These are phyloP conservation scores for Cheirogaleus medius DNA, from an alignment of 2,113 vertebrate species.

Conservation along the genomic window DNA sequence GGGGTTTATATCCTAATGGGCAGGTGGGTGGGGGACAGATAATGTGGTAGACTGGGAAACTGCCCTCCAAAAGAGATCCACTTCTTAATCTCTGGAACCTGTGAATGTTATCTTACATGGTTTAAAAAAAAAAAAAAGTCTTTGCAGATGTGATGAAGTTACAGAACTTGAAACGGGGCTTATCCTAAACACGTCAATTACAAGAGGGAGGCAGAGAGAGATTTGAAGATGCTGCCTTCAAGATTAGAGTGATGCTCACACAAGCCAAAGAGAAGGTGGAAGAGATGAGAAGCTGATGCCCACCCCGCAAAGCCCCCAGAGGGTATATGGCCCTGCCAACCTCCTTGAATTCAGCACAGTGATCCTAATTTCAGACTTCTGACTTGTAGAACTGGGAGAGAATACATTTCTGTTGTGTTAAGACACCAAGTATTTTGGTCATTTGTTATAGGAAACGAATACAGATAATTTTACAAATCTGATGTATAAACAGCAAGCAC, in stretches of 20 bases:
- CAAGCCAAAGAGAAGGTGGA: too few species aligned
- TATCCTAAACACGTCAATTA: neutral
- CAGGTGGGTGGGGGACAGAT: rapidly evolving
- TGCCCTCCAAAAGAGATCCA: neutral
- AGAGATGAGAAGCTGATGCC: rapidly evolving
- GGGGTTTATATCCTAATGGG: neutral
- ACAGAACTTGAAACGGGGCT: neutral
- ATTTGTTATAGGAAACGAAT: neutral
- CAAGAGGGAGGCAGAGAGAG: neutral
- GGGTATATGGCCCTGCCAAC: rapidly evolving
- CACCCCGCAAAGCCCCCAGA: rapidly evolving
- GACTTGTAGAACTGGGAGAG: neutral
- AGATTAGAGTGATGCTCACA: rapidly evolving
- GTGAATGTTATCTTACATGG: neutral
- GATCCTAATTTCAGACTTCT: neutral
- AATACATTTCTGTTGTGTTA: neutral
- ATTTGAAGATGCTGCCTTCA: neutral
- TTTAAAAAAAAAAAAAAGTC: neutral
- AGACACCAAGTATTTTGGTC: neutral
- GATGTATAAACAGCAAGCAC: neutral
- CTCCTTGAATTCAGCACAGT: neutral
- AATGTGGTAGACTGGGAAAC: neutral
- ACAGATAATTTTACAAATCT: neutral
- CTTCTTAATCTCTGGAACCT: neutral
- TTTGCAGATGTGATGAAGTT: neutral